These are phyloP conservation scores for Leptopilina drosophilae DNA, from an alignment of 2,888 invertebrate genomes.

Conservation along the genomic window DNA sequence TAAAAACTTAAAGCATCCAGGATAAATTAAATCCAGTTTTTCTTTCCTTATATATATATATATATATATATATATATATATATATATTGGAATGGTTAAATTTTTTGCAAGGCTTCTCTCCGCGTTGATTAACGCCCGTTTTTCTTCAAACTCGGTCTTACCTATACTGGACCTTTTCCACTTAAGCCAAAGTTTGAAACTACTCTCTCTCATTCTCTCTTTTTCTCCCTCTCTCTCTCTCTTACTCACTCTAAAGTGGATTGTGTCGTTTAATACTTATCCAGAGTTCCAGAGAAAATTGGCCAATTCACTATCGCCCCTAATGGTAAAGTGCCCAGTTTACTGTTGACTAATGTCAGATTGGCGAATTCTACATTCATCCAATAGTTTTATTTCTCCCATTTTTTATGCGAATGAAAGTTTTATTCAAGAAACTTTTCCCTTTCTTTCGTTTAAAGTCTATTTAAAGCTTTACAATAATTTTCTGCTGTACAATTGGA, in stretches of 20 bases:
- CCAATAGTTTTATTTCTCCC: slow-evolving; percentile 11
- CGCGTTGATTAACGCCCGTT: slow-evolving; percentile 36
- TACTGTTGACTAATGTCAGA: slow-evolving; percentile 38
- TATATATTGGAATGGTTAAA: background rate
- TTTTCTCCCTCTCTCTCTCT: background rate
- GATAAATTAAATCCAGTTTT: slow-evolving; percentile 18
- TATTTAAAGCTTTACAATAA: background rate
- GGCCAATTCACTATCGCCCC: slow-evolving; percentile 37
- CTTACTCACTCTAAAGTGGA: slow-evolving; percentile 10
- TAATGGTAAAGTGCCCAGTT: slow-evolving; percentile 38
- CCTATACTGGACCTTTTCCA: slow-evolving; percentile 39
- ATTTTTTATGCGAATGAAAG: background rate
- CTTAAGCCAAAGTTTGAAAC: slow-evolving; percentile 36
- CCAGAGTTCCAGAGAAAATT: slow-evolving; percentile 36
- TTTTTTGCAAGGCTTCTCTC: slow-evolving; percentile 8
- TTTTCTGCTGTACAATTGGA: background rate
- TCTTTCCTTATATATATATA: background rate
- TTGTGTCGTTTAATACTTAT: slow-evolving; percentile 39
- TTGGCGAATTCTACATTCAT: slow-evolving; percentile 25
- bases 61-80: too few relatives aligned
- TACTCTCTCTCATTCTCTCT: background rate
- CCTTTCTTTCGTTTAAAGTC: too few relatives aligned
- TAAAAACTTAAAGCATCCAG: background rate
- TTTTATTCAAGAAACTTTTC: background rate
- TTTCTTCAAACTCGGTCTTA: slow-evolving; percentile 24